Conservation (phyloP, 30 jellyfish, hydroid and myxozoan species). For the Hydra vulgaris region DNA sequence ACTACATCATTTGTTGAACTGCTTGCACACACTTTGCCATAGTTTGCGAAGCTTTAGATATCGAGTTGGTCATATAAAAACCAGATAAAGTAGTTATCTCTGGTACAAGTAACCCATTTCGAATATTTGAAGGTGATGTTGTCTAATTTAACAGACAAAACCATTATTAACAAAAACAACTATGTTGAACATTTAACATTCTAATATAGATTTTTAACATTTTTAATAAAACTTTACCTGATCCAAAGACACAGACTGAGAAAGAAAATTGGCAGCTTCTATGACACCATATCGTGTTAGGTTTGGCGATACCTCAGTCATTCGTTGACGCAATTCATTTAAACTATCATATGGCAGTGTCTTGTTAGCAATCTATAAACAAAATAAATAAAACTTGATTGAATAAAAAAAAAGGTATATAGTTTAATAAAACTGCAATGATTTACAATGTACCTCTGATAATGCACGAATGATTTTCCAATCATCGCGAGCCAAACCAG, state of each 20-base stretch:
- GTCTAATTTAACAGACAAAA: neutral
- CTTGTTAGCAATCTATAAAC: conserved; percentile 50
- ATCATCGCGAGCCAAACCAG: conserved; percentile 88
- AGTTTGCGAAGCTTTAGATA: conserved; percentile 93
- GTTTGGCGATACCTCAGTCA: conserved; percentile 79
- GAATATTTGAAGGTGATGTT: neutral
- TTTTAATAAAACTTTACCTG: too few relatives aligned
- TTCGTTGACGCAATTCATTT: conserved; percentile 69
- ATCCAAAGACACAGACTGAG: conserved; percentile 44
- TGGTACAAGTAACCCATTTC: conserved; percentile 27
- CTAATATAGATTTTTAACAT: too few relatives aligned
- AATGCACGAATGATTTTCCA: conserved; percentile 96
- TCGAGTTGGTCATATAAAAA: conserved; percentile 90
- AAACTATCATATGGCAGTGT: conserved; percentile 64
- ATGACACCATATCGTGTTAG: conserved; percentile 87
- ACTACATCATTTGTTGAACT: conserved; percentile 69
- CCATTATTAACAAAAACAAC: too few relatives aligned
- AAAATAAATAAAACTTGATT: neutral
- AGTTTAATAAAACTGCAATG: neutral
- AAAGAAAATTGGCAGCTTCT: conserved; percentile 73
- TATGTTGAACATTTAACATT: too few relatives aligned
- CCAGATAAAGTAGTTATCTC: conserved; percentile 47
- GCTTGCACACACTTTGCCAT: conserved; percentile 99
- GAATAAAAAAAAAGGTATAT: neutral
- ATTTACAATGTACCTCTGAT: conserved; percentile 52